Percentiles rank a stretch among this genome's conserved stretches.
Evolutionary conservation across 2,888 invertebrate species (phyloP).

Genomic region (Ectropis crepuscularia): DNA sequence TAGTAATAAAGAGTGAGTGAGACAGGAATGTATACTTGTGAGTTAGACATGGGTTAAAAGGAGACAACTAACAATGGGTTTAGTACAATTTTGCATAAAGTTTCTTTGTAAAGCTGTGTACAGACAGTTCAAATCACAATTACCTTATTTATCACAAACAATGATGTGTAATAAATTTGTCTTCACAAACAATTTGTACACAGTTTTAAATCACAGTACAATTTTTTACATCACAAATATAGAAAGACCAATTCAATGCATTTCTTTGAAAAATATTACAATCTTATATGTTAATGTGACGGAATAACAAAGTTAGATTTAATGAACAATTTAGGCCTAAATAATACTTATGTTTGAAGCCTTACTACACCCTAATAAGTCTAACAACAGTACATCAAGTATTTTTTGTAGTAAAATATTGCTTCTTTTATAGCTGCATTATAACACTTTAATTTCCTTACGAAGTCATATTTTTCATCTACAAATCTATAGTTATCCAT

Average conservation of each 20-base stretch:
- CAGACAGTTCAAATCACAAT: background rate
- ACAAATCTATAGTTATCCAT: background rate
- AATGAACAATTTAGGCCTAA: conserved; percentile 46
- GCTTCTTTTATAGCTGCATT: conserved; percentile 49
- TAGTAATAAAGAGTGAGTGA: too few species aligned
- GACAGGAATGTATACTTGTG: too few species aligned
- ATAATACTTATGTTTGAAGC: conserved; percentile 38
- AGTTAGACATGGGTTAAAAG: too few species aligned
- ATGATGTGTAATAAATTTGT: background rate
- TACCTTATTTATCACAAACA: too few species aligned
- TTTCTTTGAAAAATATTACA: conserved; percentile 23
- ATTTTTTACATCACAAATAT: background rate
- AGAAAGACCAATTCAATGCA: conserved; percentile 3
- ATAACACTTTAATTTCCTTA: conserved; percentile 1
- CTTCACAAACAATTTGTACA: background rate
- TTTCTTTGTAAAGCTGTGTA: conserved; percentile 4
- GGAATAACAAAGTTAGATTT: conserved; percentile 38
- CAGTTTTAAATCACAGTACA: background rate
- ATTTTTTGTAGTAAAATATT: conserved; percentile 58
- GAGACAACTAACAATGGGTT: too few species aligned
- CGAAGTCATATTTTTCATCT: background rate
- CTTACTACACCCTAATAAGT: conserved; percentile 25
- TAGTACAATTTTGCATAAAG: background rate
- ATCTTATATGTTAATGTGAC: conserved; percentile 43
- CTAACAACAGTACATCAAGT: conserved; percentile 22